Percentiles rank a stretch among this genome's conserved stretches.
phyloP scores from a whole-genome alignment of 2,113 vertebrate genomes.

The Motacilla alba region DNA sequence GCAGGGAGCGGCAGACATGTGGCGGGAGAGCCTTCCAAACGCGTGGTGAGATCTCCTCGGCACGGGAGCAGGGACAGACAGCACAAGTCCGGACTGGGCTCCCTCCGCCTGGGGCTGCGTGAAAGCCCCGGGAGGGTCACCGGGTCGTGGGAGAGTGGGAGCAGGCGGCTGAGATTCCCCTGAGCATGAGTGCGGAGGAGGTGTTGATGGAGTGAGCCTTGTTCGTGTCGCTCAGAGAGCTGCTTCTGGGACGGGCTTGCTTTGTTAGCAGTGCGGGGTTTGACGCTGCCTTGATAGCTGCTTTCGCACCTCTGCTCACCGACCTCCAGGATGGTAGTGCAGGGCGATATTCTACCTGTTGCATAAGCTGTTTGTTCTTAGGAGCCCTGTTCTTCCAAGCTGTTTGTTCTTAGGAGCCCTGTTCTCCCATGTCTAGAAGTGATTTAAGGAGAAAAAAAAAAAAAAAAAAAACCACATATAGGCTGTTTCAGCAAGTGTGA shows the following conservation, averaged over 20 bases:
- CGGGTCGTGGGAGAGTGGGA: neutral
- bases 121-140: neutral
- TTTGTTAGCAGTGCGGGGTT: neutral
- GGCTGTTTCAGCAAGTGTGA: neutral
- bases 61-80: neutral
- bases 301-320: neutral
- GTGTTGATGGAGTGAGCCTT: neutral
- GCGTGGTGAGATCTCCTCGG: constrained; percentile 30
- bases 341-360: neutral
- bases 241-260: neutral
- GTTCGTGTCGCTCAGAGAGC: neutral
- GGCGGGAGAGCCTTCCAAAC: neutral
- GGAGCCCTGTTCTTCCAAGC: neutral
- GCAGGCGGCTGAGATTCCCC: neutral
- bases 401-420: neutral
- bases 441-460: neutral
- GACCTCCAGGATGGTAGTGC: neutral
- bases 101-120: fast-evolving
- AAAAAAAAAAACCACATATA: neutral
- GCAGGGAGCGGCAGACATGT: constrained; percentile 20
- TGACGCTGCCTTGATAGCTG: neutral
- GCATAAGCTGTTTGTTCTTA: neutral
- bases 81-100: fast-evolving
- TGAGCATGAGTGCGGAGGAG: neutral
- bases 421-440: neutral